Percentiles rank a stretch among this genome's conserved stretches.
phyloP scores from a whole-genome alignment of 2,888 invertebrate genomes.

The Cylloceria caligata region DNA sequence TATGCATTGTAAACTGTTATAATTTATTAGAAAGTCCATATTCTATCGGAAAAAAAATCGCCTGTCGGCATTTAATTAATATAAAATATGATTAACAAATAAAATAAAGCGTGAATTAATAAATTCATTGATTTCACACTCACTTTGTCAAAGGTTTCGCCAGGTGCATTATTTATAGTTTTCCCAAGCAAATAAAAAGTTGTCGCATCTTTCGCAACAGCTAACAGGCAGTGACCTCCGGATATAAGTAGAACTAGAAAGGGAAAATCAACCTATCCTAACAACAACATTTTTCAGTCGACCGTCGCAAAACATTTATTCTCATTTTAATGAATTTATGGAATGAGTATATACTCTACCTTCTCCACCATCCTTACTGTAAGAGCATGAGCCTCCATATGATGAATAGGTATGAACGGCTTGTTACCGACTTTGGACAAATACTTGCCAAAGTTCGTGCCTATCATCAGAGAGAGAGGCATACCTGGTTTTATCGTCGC shows the following conservation, averaged over 20 bases:
- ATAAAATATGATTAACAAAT: neutral
- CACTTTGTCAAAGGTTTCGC: conserved; percentile 97
- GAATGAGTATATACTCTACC: conserved; percentile 78
- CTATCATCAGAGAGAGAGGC: conserved; percentile 91
- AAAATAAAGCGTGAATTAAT: neutral
- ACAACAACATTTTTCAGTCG: conserved; percentile 64
- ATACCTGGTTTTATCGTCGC: conserved; percentile 97
- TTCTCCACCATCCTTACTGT: conserved; percentile 91
- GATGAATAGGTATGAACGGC: conserved; percentile 98
- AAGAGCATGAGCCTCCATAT: conserved; percentile 99
- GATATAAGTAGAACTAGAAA: conserved; percentile 95
- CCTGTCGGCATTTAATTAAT: neutral
- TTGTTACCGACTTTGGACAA: conserved; percentile 89
- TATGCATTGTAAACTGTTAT: no score
- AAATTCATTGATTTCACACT: neutral
- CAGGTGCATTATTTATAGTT: conserved; percentile 94
- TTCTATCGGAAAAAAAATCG: neutral
- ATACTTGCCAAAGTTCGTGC: conserved; percentile 92
- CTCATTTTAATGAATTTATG: conserved; percentile 66
- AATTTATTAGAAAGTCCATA: neutral
- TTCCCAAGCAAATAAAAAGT: conserved; percentile 93
- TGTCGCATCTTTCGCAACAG: conserved; percentile 90
- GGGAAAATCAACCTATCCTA: conserved; percentile 90
- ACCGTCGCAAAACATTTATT: no score
- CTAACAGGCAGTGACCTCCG: conserved; percentile 96